A percentile compares a stretch with the other conserved stretches of the same genome.
Conservation (phyloP, 2,113 vertebrate species). For the Chamaea fasciata region DNA sequence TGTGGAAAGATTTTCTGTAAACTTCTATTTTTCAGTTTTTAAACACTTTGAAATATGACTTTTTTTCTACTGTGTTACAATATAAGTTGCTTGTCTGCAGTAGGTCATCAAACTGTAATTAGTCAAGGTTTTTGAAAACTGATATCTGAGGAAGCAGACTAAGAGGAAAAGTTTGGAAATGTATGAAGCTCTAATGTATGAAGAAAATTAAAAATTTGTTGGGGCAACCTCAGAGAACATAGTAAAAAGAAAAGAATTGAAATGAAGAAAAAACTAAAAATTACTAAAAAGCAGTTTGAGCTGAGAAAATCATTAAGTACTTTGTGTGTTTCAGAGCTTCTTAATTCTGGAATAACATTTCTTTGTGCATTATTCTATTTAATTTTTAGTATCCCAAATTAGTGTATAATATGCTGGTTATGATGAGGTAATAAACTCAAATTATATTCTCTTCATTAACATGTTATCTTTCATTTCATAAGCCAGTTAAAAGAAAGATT, state of each 20-base stretch:
- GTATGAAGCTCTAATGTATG: background rate
- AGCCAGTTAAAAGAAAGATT: background rate
- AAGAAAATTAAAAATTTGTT: background rate
- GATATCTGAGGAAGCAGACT: background rate
- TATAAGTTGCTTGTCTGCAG: background rate
- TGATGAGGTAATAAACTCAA: background rate
- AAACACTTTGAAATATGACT: background rate
- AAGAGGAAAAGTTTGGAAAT: background rate
- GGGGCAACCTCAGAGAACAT: background rate
- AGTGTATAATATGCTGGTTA: background rate
- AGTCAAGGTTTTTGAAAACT: background rate
- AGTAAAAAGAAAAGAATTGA: background rate
- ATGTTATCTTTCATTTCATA: background rate
- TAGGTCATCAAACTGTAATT: background rate
- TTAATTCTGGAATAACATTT: background rate
- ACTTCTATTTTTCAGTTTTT: background rate
- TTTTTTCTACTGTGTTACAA: background rate
- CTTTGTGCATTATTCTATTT: background rate
- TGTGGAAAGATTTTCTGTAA: background rate
- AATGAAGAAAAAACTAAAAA: background rate
- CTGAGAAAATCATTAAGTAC: background rate
- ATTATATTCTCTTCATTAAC: background rate
- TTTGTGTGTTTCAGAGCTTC: background rate
- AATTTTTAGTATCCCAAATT: background rate
- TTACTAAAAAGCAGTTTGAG: background rate